Base-by-base conservation (phyloP, 2,888 invertebrate species). In the Diaphora mendica region DNA sequence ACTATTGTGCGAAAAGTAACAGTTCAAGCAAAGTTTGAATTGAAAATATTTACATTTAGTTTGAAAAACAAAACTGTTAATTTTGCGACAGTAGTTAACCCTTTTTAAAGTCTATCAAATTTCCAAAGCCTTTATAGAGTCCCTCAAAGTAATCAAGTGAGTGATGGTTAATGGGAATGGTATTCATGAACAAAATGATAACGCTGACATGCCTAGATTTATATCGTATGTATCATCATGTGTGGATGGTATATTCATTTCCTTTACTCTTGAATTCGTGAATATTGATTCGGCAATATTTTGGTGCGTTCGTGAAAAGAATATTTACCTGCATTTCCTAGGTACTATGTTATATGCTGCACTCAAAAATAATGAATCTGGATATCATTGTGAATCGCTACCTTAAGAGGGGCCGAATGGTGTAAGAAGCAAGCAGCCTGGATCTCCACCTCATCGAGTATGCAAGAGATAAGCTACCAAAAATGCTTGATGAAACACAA, bases 131-230 rank as follows among this genome's bases (percentile, higher is more conserved):
- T 26, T 13, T 62, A 72, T 75, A 77, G 68, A 79, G 75, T 64
- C 70, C 66, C 71, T 79, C 68, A 72, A 83, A 77, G 68, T 75
- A 79, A 79, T 80, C 64, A 77, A 80, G 82, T 78, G 76, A 78
- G 71, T 77, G 75, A 80, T 79, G 82, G 74, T 74, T 75, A 75
- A 79, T 84, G 83, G 83, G 68, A 78, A 82, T 83, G 80, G 74
- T 42, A 81, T 80, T 79, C 70, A 78, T 83, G 76, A 86, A 83
- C 72, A 82, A 84, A 87, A 87, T 80, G 75, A 79, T 80, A 85
- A 82, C 85, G 87, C 87, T 78, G 75, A 81, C 88, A 89, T 89
- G 89, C 89, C 83, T 79, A 51, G 75, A 85, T 73, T 68, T 68
- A 77, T 79, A 68, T 70, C 79, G 77, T 81, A 74, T 71, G 72